These are phyloP conservation scores for Caenorhabditis sp. DNA, from an alignment of 2,888 invertebrate species.

Conservation along the genomic window DNA sequence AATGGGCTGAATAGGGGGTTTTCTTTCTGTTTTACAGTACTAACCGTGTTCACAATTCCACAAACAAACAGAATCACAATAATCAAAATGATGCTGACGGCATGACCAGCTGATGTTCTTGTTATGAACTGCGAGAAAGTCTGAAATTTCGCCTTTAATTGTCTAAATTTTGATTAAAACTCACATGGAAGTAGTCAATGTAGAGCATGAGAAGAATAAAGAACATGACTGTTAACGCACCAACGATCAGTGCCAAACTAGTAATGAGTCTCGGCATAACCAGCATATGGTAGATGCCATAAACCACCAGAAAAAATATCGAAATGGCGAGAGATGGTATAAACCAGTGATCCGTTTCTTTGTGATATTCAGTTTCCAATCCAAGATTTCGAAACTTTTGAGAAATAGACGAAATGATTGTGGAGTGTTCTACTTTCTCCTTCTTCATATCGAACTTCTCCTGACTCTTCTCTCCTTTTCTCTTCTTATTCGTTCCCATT, in stretches of 20 bases:
- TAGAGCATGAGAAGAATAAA: slow-evolving; percentile 81
- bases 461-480: slow-evolving; percentile 54
- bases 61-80: slow-evolving; percentile 80
- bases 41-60: slow-evolving; percentile 82
- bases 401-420: slow-evolving; percentile 49
- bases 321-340: slow-evolving; percentile 81
- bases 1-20: neutral
- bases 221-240: slow-evolving; percentile 79
- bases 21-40: neutral
- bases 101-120: slow-evolving; percentile 80
- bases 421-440: slow-evolving; percentile 44
- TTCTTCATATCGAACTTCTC: slow-evolving; percentile 60
- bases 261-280: slow-evolving; percentile 77
- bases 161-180: slow-evolving; percentile 9
- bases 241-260: slow-evolving; percentile 76
- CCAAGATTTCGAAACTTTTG: slow-evolving; percentile 54
- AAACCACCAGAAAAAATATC: slow-evolving; percentile 81
- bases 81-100: slow-evolving; percentile 79
- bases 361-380: slow-evolving; percentile 74
- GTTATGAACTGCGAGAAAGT: slow-evolving; percentile 82
- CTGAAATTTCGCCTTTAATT: slow-evolving; percentile 64
- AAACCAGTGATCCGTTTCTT: slow-evolving; percentile 82
- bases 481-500: slow-evolving; percentile 63
- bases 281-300: slow-evolving; percentile 80
- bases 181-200: slow-evolving; percentile 81